Conservation (phyloP, 2,797 vertebrate genomes). For the Potorous gilbertii region DNA sequence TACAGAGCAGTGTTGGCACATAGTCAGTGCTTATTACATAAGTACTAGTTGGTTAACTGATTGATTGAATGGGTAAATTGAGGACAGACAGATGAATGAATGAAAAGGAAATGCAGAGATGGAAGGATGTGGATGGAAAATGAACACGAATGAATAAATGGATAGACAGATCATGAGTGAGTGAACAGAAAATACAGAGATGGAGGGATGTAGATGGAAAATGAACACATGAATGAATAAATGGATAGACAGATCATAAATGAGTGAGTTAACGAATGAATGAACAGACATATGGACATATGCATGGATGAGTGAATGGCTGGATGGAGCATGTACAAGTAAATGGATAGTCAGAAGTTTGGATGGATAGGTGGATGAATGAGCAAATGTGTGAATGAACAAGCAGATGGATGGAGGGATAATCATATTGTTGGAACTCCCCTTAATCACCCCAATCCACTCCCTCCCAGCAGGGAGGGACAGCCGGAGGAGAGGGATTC, state of each 20-base stretch:
- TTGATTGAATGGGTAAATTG: neutral
- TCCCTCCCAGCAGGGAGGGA: neutral
- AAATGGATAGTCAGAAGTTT: neutral
- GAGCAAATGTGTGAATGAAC: neutral
- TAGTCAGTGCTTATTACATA: neutral
- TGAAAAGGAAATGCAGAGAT: neutral
- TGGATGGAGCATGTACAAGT: neutral
- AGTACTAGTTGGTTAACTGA: neutral
- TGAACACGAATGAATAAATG: neutral
- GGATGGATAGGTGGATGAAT: neutral
- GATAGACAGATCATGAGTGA: neutral
- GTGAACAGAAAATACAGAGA: neutral
- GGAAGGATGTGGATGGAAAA: neutral
- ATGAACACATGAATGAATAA: neutral
- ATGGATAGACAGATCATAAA: neutral
- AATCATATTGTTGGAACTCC: neutral
- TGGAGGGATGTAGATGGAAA: neutral
- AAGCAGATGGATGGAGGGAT: neutral
- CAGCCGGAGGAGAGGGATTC: neutral
- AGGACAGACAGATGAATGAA: no score
- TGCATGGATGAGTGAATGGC: neutral
- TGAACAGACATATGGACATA: neutral
- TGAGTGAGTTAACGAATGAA: neutral
- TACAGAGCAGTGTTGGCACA: neutral
- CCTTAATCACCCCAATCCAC: neutral